These are phyloP conservation scores for Platypus cylindrus DNA, from an alignment of 2,888 invertebrate genomes.

Conservation along the genomic window DNA sequence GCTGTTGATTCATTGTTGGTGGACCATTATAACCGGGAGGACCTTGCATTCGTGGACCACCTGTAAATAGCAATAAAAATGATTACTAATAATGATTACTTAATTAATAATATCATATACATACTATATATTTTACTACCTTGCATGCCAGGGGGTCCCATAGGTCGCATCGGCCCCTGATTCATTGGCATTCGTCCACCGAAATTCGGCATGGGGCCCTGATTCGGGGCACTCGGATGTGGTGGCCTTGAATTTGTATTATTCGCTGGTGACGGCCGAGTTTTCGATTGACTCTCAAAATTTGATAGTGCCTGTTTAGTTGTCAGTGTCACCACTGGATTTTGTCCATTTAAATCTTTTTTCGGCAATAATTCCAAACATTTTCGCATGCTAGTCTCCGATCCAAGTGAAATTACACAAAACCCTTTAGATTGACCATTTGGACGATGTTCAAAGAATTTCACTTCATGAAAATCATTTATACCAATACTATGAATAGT, in stretches of 20 bases:
- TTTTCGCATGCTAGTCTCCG: constrained; percentile 77
- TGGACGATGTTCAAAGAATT: constrained; percentile 97
- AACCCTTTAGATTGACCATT: constrained; percentile 99
- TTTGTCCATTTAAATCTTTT: constrained; percentile 91
- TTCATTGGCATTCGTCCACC: constrained; percentile 38
- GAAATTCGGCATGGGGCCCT: constrained; percentile 38
- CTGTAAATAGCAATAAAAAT: constrained; percentile 13
- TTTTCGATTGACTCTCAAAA: constrained; percentile 88
- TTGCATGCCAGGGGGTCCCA: constrained; percentile 31
- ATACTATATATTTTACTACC: constrained; percentile 3
- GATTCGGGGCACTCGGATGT: constrained; percentile 38
- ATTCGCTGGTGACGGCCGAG: constrained; percentile 69
- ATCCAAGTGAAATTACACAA: constrained; percentile 88
- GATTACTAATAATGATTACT: background rate
- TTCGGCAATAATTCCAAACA: constrained; percentile 91
- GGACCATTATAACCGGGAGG: constrained; percentile 47
- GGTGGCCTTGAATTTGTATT: constrained; percentile 45
- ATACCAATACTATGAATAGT: constrained; percentile 81
- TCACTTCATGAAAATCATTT: constrained; percentile 90
- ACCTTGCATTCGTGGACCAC: constrained; percentile 44
- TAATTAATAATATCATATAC: background rate
- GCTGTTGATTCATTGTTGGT: constrained; percentile 37
- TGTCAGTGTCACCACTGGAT: constrained; percentile 87
- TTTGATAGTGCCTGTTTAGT: constrained; percentile 65
- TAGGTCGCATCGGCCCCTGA: constrained; percentile 32